Percentiles rank a stretch among this genome's conserved stretches.
Conservation (phyloP, 2,888 invertebrate species). For the Apodemia zela region DNA sequence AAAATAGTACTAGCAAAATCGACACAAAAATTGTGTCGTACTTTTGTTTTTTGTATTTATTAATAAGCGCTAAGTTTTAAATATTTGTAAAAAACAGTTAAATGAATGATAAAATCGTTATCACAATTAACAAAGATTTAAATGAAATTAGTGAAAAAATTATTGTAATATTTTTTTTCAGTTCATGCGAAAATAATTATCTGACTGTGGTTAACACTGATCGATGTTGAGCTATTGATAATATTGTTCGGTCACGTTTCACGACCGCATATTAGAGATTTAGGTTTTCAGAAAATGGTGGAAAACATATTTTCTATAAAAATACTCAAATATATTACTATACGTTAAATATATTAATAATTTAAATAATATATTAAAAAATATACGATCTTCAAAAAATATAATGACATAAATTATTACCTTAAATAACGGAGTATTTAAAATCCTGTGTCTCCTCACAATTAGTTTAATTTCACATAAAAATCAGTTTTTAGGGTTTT, state of each 20-base stretch:
- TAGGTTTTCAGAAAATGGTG: not conserved
- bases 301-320: not conserved
- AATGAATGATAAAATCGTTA: no score
- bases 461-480: not conserved
- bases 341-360: no score
- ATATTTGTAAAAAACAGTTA: no score
- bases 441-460: not conserved
- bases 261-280: not conserved
- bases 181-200: not conserved
- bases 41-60: no score
- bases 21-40: no score
- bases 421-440: not conserved
- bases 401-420: not conserved
- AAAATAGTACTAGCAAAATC: no score
- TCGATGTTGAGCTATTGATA: conserved; percentile 1
- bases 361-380: not conserved
- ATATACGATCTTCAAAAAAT: not conserved
- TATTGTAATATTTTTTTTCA: no score
- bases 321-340: not conserved
- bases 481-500: not conserved
- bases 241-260: not conserved
- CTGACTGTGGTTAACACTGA: not conserved
- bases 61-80: no score
- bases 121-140: no score
- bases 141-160: no score